These are phyloP conservation scores for Hystrix cristata DNA, from an alignment of 2,113 vertebrate species.

Conservation along the genomic window DNA sequence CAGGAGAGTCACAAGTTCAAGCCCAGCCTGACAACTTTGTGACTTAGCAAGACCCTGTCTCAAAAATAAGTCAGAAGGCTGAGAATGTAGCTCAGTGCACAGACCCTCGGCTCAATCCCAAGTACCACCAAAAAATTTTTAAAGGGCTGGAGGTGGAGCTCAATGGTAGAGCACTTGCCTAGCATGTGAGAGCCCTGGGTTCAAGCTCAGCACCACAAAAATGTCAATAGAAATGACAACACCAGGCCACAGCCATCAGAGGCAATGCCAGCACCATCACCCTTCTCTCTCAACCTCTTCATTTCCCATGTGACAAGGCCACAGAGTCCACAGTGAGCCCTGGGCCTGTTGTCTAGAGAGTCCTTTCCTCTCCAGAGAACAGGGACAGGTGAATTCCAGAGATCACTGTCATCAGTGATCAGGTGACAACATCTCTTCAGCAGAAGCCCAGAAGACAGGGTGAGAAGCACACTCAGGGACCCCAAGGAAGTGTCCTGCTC, in stretches of 20 bases:
- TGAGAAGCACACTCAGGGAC: neutral
- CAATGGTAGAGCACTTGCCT: neutral
- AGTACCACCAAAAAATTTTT: neutral
- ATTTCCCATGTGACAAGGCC: neutral
- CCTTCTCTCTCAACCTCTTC: neutral
- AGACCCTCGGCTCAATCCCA: neutral
- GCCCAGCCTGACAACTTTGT: too few relatives aligned
- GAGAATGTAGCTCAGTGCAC: neutral
- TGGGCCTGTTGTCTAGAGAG: neutral
- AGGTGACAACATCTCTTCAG: neutral
- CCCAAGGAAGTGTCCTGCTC: neutral
- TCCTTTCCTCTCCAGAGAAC: neutral
- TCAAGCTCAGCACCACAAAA: neutral
- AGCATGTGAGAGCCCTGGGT: neutral
- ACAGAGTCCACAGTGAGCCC: neutral
- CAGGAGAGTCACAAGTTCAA: neutral
- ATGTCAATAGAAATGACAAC: neutral
- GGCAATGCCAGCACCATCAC: neutral
- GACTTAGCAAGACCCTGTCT: neutral
- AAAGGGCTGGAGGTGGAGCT: neutral
- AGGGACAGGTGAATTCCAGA: constrained; percentile 10
- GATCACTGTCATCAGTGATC: neutral
- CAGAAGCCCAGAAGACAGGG: neutral
- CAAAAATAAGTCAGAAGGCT: neutral
- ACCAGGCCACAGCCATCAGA: neutral